Evolutionary conservation across 2,888 invertebrate genomes (phyloP).

Genomic region (Cotesia congregata): DNA sequence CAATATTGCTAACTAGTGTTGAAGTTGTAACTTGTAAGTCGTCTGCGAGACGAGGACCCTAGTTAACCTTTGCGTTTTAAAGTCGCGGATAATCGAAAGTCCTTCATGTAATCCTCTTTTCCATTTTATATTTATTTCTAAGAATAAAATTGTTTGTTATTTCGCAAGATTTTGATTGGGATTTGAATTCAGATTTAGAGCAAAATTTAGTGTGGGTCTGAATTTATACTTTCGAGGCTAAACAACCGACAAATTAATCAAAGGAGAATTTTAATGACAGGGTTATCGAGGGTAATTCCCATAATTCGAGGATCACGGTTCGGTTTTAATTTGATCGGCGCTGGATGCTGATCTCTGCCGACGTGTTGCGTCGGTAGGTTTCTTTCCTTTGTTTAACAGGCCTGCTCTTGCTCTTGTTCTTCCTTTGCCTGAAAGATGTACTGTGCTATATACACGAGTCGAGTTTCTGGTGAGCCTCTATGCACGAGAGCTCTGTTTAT

Average conservation of each 20-base stretch:
- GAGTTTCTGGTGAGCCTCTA: not conserved
- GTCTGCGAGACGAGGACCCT: constrained; percentile 57
- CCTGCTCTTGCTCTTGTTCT: not conserved
- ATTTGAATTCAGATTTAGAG: too few species aligned
- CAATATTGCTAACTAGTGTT: constrained; percentile 70
- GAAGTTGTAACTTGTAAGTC: constrained; percentile 39
- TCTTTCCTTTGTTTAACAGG: not conserved
- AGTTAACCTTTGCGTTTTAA: constrained; percentile 64
- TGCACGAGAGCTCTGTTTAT: not conserved
- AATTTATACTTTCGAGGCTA: constrained; percentile 30
- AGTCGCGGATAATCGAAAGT: not conserved
- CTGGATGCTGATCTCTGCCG: constrained; percentile 9
- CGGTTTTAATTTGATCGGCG: constrained; percentile 49
- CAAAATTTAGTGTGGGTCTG: constrained; percentile 54
- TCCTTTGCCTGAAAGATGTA: not conserved
- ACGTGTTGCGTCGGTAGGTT: constrained; percentile 18
- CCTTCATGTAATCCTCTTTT: too few species aligned
- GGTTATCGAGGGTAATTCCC: constrained; percentile 57
- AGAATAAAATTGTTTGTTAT: too few species aligned
- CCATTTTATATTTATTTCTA: too few species aligned
- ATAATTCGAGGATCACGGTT: constrained; percentile 52
- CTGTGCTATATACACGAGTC: not conserved
- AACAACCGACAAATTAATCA: constrained; percentile 58
- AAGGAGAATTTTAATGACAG: constrained; percentile 57
- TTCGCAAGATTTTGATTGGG: too few species aligned